Evolutionary conservation across 2,888 invertebrate species (phyloP).

Genomic region (Torymus auratus): DNA sequence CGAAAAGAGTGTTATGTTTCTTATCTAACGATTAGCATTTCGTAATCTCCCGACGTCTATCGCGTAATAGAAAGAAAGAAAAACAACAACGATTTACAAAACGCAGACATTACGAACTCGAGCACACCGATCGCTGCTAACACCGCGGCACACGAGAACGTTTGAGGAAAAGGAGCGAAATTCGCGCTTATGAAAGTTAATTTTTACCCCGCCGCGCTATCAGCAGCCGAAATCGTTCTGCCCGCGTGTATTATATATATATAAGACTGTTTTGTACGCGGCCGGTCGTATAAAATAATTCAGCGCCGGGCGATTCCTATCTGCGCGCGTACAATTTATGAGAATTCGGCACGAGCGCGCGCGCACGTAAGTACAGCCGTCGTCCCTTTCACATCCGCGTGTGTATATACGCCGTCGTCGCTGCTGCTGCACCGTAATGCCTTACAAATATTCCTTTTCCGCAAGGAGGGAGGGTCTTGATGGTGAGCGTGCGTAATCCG

Average conservation of each 20-base stretch:
- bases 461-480: not conserved
- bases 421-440: not conserved
- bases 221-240: conserved; percentile 5
- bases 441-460: conserved; percentile 29
- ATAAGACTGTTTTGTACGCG: too few relatives aligned
- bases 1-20: too few relatives aligned
- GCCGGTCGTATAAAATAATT: conserved; percentile 42
- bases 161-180: conserved; percentile 10
- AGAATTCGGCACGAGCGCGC: conserved; percentile 48
- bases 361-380: not conserved
- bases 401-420: not conserved
- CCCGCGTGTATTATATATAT: conserved; percentile 2
- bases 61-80: too few relatives aligned
- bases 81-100: too few relatives aligned
- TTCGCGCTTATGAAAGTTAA: conserved; percentile 40
- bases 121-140: too few relatives aligned
- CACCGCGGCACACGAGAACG: too few relatives aligned
- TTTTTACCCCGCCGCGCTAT: not conserved
- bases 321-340: conserved; percentile 42
- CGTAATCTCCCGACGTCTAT: too few relatives aligned
- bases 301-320: conserved; percentile 50
- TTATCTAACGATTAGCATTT: too few relatives aligned
- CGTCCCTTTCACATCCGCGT: not conserved
- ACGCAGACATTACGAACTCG: too few relatives aligned
- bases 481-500: too few relatives aligned